These are phyloP conservation scores for Drosophila sturtevanti DNA, from an alignment of 1,140 invertebrate species.

Conservation along the genomic window DNA sequence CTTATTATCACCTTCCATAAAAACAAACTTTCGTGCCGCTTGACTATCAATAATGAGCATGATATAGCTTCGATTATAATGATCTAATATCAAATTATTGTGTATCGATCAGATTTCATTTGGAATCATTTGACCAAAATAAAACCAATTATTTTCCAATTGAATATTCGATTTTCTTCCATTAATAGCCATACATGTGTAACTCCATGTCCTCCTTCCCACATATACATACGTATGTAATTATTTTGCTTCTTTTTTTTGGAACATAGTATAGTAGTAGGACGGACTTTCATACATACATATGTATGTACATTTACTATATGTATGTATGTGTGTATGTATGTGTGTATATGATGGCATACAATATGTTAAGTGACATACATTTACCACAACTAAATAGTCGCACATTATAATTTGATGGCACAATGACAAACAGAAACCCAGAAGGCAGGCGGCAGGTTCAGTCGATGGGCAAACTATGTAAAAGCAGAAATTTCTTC, in stretches of 20 bases:
- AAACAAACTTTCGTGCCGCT: neutral
- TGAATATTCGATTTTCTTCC: conserved; percentile 56
- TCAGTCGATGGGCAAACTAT: conserved; percentile 15
- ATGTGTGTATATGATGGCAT: conserved; percentile 11
- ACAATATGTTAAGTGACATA: conserved; percentile 65
- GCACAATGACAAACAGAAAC: conserved; percentile 63
- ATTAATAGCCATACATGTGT: conserved; percentile 16
- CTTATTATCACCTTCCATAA: neutral
- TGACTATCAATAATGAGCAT: no score
- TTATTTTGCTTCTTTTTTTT: conserved; percentile 26
- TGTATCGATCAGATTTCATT: no score
- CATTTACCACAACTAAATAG: conserved; percentile 73
- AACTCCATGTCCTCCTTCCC: conserved; percentile 8
- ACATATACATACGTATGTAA: conserved; percentile 34
- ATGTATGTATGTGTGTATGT: neutral
- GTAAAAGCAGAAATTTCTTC: conserved; percentile 22
- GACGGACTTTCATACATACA: neutral
- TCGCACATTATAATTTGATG: conserved; percentile 79
- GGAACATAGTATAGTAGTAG: neutral
- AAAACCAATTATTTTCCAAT: conserved; percentile 12
- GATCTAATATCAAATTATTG: no score
- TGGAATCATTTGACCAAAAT: neutral
- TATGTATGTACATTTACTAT: no score
- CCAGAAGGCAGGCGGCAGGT: conserved; percentile 19
- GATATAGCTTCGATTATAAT: no score